phyloP scores from a whole-genome alignment of 2,797 vertebrate genomes.

The Sebastes elongatus region DNA sequence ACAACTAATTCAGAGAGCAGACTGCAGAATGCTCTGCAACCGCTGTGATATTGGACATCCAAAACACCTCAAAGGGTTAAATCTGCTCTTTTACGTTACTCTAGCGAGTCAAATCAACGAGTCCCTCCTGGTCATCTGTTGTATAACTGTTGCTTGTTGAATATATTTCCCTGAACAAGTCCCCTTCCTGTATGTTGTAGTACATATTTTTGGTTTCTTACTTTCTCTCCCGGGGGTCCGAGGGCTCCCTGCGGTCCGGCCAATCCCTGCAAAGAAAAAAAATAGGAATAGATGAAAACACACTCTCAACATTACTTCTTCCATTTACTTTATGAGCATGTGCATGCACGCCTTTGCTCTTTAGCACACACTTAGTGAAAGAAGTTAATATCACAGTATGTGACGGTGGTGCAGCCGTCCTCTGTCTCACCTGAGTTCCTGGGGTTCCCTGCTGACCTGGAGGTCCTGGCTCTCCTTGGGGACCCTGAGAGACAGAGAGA shows the following conservation, averaged over 20 bases:
- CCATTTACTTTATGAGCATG: rapidly evolving
- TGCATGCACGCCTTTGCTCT: background rate
- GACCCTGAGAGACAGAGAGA: slow-evolving; percentile 79
- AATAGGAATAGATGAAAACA: background rate
- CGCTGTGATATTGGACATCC: background rate
- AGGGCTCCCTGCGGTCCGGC: slow-evolving; percentile 89
- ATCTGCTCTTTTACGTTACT: background rate
- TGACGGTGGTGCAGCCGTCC: background rate
- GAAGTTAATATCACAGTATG: background rate
- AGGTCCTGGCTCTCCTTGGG: slow-evolving; percentile 93
- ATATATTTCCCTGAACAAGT: background rate
- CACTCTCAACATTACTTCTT: rapidly evolving
- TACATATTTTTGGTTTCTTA: slow-evolving; percentile 55
- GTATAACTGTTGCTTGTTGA: background rate
- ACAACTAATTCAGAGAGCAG: background rate
- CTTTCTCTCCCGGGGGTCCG: slow-evolving; percentile 92
- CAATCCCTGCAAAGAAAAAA: slow-evolving; percentile 81
- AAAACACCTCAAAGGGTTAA: background rate
- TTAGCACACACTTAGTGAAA: background rate
- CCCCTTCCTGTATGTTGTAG: background rate
- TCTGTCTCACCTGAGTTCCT: slow-evolving; percentile 87
- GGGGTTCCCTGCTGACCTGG: slow-evolving; percentile 90
- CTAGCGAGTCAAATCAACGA: background rate
- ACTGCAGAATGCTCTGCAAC: background rate
- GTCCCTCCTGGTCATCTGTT: background rate